These are phyloP conservation scores for Porphyrio hochstetteri DNA, from an alignment of 2,113 vertebrate species.

Conservation along the genomic window DNA sequence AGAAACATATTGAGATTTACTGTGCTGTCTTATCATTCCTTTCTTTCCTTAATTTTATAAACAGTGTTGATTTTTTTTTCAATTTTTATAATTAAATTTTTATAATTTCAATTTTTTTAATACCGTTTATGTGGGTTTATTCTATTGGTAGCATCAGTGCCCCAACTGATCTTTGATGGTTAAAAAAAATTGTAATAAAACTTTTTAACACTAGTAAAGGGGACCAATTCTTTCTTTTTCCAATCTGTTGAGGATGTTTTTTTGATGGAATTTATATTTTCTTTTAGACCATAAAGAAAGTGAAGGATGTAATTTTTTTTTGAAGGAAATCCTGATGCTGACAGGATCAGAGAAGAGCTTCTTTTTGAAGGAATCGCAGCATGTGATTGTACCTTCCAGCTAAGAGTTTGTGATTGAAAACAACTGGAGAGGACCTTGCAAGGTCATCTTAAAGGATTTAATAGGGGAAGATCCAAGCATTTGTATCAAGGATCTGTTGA, in stretches of 20 bases:
- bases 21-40: background rate
- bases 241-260: background rate
- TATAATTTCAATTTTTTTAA: background rate
- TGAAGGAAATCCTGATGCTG: background rate
- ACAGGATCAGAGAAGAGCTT: background rate
- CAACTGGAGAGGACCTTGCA: conserved; percentile 1
- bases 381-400: background rate
- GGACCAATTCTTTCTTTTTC: background rate
- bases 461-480: background rate
- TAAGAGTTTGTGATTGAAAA: conserved; percentile 17
- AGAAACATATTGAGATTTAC: background rate
- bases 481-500: background rate
- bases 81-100: background rate
- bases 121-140: background rate
- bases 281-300: background rate
- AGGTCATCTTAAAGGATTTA: conserved; percentile 5
- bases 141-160: background rate
- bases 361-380: background rate
- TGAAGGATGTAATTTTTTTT: background rate
- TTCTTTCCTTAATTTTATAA: background rate
- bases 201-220: background rate
- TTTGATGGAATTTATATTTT: background rate
- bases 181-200: background rate
- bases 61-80: rapidly evolving
- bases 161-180: background rate